Percentiles rank a stretch among this genome's conserved stretches.
Evolutionary conservation across 2,113 vertebrate genomes (phyloP).

Genomic region (Plecturocebus donacophilus): DNA sequence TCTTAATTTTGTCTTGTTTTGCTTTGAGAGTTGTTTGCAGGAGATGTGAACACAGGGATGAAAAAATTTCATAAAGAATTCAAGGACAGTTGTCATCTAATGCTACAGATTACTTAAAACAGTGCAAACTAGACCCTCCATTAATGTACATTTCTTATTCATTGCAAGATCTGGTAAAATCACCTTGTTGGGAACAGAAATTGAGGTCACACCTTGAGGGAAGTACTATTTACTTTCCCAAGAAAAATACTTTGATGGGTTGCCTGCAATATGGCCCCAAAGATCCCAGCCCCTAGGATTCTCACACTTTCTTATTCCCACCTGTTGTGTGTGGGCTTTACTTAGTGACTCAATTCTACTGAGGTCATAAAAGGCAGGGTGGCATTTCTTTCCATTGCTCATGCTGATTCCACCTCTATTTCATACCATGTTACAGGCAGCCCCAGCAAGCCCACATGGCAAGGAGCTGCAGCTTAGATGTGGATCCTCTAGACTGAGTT

Average conservation of each 20-base stretch:
- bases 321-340: neutral
- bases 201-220: neutral
- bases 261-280: neutral
- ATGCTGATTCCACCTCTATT: neutral
- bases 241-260: neutral
- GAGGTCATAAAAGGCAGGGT: neutral
- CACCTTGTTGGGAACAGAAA: neutral
- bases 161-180: neutral
- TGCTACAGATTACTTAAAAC: neutral
- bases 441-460: neutral
- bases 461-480: neutral
- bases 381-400: neutral
- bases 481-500: neutral
- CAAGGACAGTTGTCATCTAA: neutral
- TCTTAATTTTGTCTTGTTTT: neutral
- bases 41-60: neutral
- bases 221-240: neutral
- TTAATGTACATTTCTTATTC: neutral
- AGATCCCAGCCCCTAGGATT: neutral
- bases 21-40: neutral
- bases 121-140: neutral
- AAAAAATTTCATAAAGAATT: neutral
- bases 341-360: neutral
- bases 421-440: neutral
- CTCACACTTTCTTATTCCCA: neutral